A percentile compares a stretch with the other conserved stretches of the same genome.
These are phyloP conservation scores for Toxotes chatareus DNA, from an alignment of 2,113 vertebrate genomes.

Conservation along the genomic window DNA sequence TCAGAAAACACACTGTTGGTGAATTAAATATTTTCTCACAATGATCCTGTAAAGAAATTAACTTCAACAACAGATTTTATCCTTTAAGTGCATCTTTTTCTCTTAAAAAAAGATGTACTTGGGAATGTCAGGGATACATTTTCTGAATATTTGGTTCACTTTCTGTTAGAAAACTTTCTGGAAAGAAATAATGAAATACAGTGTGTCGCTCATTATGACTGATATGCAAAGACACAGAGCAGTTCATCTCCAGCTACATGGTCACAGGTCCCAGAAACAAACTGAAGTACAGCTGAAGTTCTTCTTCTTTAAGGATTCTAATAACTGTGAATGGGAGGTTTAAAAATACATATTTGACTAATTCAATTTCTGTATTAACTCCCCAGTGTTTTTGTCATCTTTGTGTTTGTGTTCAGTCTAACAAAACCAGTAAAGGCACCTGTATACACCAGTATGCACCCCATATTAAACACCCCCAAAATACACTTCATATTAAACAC, in stretches of 20 bases:
- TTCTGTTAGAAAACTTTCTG: background rate
- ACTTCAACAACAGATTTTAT: background rate
- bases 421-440: background rate
- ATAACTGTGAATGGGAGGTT: background rate
- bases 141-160: background rate
- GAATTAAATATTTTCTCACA: background rate
- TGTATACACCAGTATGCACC: too few relatives aligned
- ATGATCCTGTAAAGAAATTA: background rate
- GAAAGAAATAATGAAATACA: slow-evolving; percentile 3
- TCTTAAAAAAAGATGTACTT: background rate
- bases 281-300: background rate
- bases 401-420: background rate
- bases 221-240: background rate
- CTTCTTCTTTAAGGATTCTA: background rate
- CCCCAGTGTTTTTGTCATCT: background rate
- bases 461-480: background rate
- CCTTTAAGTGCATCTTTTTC: background rate
- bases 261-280: background rate
- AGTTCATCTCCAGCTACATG: background rate
- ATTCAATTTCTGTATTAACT: background rate
- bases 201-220: background rate
- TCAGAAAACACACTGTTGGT: background rate
- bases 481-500: background rate
- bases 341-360: background rate
- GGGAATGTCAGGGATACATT: background rate